A percentile compares a stretch with the other conserved stretches of the same genome.
phyloP scores from a whole-genome alignment of 2,113 vertebrate species.

The Hippolais icterina region DNA sequence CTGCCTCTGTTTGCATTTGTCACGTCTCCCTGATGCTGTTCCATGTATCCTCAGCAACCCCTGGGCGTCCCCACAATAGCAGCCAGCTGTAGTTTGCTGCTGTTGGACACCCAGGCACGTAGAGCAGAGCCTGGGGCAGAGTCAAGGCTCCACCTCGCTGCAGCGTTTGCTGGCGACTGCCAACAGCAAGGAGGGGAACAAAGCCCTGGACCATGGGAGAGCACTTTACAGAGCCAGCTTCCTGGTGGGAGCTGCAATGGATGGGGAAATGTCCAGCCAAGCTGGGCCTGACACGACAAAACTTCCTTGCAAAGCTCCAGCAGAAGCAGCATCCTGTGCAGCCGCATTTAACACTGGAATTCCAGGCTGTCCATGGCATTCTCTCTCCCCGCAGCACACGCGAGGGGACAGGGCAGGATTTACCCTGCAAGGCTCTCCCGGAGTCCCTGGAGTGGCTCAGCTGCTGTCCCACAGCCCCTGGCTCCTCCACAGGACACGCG shows the following conservation, averaged over 20 bases:
- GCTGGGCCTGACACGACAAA: not conserved
- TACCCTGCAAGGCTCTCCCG: not conserved
- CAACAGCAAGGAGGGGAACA: not conserved
- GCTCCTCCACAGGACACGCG: accelerated
- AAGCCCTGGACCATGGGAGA: not conserved
- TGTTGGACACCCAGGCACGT: not conserved
- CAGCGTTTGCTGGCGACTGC: not conserved
- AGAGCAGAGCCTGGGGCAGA: not conserved
- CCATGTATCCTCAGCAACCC: not conserved
- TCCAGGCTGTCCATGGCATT: not conserved
- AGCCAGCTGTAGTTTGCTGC: not conserved
- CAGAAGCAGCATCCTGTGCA: accelerated
- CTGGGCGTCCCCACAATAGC: accelerated
- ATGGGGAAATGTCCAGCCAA: not conserved
- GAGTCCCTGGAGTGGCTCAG: not conserved
- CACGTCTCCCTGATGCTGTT: not conserved
- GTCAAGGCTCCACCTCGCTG: not conserved
- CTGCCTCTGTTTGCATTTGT: not conserved
- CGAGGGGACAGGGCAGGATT: not conserved
- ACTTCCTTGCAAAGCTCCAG: not conserved
- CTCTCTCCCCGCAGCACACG: not conserved
- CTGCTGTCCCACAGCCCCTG: not conserved
- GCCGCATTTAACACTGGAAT: not conserved
- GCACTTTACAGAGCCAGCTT: not conserved
- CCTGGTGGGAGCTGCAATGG: not conserved